These are phyloP conservation scores for Chelidonichthys spinosus DNA, from an alignment of 2,797 vertebrate genomes.

Conservation along the genomic window DNA sequence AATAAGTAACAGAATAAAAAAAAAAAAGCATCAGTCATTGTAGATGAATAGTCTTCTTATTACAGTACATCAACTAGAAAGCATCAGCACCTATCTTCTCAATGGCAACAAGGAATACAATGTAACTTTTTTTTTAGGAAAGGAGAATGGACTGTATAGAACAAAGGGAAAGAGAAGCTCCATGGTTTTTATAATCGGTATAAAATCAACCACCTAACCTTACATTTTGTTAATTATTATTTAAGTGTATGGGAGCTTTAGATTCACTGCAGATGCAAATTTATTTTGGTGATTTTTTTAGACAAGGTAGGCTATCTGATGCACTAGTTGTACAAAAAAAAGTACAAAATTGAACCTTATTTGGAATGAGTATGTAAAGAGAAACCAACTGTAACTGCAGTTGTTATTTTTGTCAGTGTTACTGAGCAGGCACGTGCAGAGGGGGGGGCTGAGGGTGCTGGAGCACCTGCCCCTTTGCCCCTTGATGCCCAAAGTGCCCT, in stretches of 20 bases:
- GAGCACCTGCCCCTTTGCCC: no score
- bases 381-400: constrained; percentile 15
- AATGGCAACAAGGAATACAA: constrained; percentile 35
- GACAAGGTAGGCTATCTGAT: background rate
- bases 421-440: no score
- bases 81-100: constrained; percentile 41
- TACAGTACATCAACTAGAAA: constrained; percentile 35
- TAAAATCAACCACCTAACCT: background rate
- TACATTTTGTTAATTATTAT: background rate
- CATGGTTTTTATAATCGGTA: constrained; percentile 1
- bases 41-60: constrained; percentile 2
- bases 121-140: background rate
- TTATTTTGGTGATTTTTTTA: constrained; percentile 7
- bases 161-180: constrained; percentile 5
- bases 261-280: constrained; percentile 42
- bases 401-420: constrained; percentile 8
- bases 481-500: no score
- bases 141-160: background rate
- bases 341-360: background rate
- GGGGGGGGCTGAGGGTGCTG: no score
- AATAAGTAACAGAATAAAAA: constrained; percentile 2
- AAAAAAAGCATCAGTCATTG: background rate
- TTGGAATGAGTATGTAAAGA: background rate
- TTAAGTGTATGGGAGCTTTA: constrained; percentile 49
- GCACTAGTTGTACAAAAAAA: background rate